phyloP scores from a whole-genome alignment of 2,888 invertebrate species.

The Ormyrus thymus region DNA sequence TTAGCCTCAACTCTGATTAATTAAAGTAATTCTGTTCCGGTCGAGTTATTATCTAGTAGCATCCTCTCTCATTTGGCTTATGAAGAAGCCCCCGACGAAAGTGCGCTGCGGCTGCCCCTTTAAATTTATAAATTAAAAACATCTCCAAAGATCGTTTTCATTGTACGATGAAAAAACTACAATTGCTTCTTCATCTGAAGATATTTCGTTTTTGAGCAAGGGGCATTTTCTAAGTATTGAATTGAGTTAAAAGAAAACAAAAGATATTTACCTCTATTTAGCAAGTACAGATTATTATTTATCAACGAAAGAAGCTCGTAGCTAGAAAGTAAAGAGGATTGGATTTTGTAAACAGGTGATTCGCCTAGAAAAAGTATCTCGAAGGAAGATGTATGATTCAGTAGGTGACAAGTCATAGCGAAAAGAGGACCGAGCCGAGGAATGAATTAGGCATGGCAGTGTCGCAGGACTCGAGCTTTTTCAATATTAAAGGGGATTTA shows the following conservation, averaged over 20 bases:
- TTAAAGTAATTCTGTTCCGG: slow-evolving; percentile 70
- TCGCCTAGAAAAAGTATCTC: slow-evolving; percentile 9
- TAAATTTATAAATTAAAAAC: neutral
- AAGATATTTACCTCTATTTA: too few relatives aligned
- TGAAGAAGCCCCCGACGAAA: slow-evolving; percentile 6
- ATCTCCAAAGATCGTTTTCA: too few relatives aligned
- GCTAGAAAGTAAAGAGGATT: slow-evolving; percentile 47
- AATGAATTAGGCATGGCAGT: slow-evolving; percentile 57
- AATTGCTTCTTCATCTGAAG: too few relatives aligned
- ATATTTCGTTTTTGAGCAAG: too few relatives aligned
- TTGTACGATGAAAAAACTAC: too few relatives aligned
- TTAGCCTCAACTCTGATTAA: slow-evolving; percentile 65
- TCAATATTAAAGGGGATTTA: slow-evolving; percentile 74
- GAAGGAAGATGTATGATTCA: slow-evolving; percentile 53
- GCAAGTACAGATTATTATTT: too few relatives aligned
- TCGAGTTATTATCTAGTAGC: slow-evolving; percentile 67
- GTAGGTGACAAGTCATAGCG: slow-evolving; percentile 55
- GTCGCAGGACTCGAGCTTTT: slow-evolving; percentile 37
- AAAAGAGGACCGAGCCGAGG: slow-evolving; percentile 43
- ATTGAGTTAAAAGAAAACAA: too few relatives aligned
- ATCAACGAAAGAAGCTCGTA: too few relatives aligned
- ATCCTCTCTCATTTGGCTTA: neutral
- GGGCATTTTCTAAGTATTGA: too few relatives aligned
- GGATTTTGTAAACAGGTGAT: slow-evolving; percentile 56
- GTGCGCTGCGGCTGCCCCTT: neutral